Evolutionary conservation across 2,113 vertebrate species (phyloP).

Genomic region (Onychostruthus taczanowskii): DNA sequence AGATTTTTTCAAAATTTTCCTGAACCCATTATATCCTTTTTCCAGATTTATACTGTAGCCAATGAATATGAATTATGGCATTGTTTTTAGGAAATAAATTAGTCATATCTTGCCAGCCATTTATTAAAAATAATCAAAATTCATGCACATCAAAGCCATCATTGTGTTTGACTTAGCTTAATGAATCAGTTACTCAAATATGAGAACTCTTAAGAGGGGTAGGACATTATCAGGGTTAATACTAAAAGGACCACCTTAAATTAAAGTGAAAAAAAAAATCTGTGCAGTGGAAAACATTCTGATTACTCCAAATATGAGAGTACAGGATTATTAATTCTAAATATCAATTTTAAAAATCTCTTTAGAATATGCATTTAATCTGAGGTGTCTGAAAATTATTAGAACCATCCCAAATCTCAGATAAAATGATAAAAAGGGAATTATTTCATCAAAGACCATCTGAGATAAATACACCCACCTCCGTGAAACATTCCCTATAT

Average conservation of each 20-base stretch:
- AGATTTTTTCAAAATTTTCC: neutral
- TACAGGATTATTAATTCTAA: neutral
- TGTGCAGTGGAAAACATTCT: neutral
- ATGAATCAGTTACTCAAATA: neutral
- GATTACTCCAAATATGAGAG: neutral
- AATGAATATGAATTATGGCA: neutral
- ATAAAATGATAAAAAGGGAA: neutral
- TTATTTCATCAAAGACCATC: neutral
- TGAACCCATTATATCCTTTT: neutral
- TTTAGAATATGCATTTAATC: neutral
- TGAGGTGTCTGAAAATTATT: neutral
- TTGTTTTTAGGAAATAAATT: neutral
- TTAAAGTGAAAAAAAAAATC: neutral
- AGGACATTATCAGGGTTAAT: neutral
- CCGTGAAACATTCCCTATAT: neutral
- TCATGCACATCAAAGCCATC: neutral
- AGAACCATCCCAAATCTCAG: neutral
- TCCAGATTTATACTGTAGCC: neutral
- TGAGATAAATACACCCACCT: neutral
- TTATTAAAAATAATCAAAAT: neutral
- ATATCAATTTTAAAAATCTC: neutral
- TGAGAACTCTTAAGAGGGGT: neutral
- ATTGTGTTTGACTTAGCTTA: neutral
- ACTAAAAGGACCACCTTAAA: neutral
- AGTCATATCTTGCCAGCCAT: neutral